Base-by-base conservation (phyloP, 1,140 invertebrate species). In the Drosophila yakuba region DNA sequence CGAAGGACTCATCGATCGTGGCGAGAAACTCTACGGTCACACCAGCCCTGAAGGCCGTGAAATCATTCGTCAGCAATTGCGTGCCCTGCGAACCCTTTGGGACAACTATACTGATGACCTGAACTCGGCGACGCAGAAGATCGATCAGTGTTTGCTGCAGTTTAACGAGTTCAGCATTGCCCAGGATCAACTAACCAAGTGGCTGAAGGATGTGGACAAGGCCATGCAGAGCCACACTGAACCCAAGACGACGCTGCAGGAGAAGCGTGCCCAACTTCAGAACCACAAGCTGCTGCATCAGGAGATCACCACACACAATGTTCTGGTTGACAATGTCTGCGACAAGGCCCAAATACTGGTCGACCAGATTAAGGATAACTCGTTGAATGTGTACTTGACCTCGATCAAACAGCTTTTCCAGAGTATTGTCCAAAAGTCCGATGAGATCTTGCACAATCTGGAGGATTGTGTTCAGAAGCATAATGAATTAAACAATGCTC, bases 211-310 rank as follows among this genome's bases (percentile, higher is more conserved):
- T 86, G 97, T 98, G 8, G 97, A 98, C 92, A 95, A 95, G 75
- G 96, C 97, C 2, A 97, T 99, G 96, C 96, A 97, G 79, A 95
- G 96, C 72, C 97, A 98, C 80, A 98, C 96, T 0, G 97, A 98
- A 92, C 93, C 97, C 1, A 98, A 98, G 92, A 95, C 96, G 0
- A 97, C 97, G 1, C 92, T 99, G 20, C 98, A 98, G 93, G 98
- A 99, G 91, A 99, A 99, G 93, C 95, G 97, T 72, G 97, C 97
- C 0, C 98, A 98, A 91, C 92, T 98, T 14, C 97, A 98, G 91
- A 98, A 98, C 88, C 98, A 98, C 89, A 97, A 97, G 92, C 96
- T 99, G 38, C 96, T 98, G 93, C 97, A 99, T 88, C 97, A 99
- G 93, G 98, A 99, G 93, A 98, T 99, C 50, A 95, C 97, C 93